Percentiles rank a stretch among this genome's conserved stretches.
Evolutionary conservation across 2,113 vertebrate species (phyloP).

Genomic region (Haemorhous mexicanus): DNA sequence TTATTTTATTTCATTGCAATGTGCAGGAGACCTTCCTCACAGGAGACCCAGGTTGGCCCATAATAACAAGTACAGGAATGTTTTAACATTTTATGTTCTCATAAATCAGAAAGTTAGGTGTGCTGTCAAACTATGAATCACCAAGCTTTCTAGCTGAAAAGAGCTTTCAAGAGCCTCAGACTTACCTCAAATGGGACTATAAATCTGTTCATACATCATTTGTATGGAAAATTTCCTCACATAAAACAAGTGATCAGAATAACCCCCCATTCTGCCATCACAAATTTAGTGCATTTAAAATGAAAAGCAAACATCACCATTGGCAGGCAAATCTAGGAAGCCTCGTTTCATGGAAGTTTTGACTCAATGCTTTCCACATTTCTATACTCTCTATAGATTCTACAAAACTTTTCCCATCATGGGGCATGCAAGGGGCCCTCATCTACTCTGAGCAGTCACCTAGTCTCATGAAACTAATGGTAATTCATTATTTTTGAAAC

Average conservation of each 20-base stretch:
- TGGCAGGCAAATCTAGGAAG: not conserved
- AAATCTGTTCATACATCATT: not conserved
- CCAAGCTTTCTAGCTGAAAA: not conserved
- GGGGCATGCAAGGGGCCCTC: fast-evolving
- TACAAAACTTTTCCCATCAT: not conserved
- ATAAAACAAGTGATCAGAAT: not conserved
- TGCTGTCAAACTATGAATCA: not conserved
- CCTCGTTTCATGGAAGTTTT: not conserved
- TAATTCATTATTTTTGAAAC: not conserved
- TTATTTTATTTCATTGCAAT: conserved; percentile 9
- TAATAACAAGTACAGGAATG: not conserved
- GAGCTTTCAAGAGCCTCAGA: not conserved
- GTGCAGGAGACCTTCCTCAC: not conserved
- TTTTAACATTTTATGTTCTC: conserved; percentile 17
- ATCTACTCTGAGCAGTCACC: not conserved
- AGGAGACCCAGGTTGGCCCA: not conserved
- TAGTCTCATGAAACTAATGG: not conserved
- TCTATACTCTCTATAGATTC: not conserved
- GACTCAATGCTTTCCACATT: not conserved
- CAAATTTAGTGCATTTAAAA: not conserved
- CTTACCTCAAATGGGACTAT: not conserved
- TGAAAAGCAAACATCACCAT: not conserved
- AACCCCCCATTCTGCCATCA: not conserved
- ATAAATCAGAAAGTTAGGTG: conserved; percentile 22
- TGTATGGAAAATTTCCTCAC: not conserved